A percentile compares a stretch with the other conserved stretches of the same genome.
Evolutionary conservation across 2,113 vertebrate species (phyloP).

Genomic region (Ophthalmolycus amberensis): DNA sequence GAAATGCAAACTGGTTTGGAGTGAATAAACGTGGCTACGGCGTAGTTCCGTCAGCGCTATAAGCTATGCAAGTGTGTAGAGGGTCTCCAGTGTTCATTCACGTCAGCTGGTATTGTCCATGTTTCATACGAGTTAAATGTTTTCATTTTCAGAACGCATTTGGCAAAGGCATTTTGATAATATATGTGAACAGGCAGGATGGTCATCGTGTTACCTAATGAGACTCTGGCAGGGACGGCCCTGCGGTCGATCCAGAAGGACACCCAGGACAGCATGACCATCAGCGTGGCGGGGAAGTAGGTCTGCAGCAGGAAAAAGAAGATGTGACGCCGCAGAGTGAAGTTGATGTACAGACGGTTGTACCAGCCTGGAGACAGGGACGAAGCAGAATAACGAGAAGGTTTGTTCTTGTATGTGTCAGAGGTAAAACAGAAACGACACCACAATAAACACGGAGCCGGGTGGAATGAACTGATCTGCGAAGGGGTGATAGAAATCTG

Average conservation of each 20-base stretch:
- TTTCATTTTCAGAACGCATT: too few relatives aligned
- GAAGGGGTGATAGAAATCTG: background rate
- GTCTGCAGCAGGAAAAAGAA: constrained; percentile 97
- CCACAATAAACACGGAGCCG: background rate
- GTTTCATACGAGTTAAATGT: too few relatives aligned
- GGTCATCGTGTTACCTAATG: constrained; percentile 84
- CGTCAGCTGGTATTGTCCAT: too few relatives aligned
- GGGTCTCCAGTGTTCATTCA: too few relatives aligned
- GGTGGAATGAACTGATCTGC: constrained; percentile 7
- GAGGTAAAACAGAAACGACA: background rate
- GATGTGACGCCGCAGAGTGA: constrained; percentile 92
- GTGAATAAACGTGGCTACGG: too few relatives aligned
- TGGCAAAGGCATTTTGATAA: background rate
- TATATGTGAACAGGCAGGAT: background rate
- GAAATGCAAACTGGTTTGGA: too few relatives aligned
- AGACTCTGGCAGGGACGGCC: constrained; percentile 94
- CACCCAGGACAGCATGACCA: constrained; percentile 97
- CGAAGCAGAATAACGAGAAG: background rate
- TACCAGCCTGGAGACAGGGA: constrained; percentile 88
- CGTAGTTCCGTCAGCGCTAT: too few relatives aligned
- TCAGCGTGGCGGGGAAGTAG: constrained; percentile 92
- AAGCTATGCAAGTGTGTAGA: too few relatives aligned
- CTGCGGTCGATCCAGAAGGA: constrained; percentile 95
- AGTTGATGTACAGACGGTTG: constrained; percentile 95
- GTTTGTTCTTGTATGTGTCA: background rate